These are phyloP conservation scores for Osmoderma eremita DNA, from an alignment of 2,888 invertebrate species.

Conservation along the genomic window DNA sequence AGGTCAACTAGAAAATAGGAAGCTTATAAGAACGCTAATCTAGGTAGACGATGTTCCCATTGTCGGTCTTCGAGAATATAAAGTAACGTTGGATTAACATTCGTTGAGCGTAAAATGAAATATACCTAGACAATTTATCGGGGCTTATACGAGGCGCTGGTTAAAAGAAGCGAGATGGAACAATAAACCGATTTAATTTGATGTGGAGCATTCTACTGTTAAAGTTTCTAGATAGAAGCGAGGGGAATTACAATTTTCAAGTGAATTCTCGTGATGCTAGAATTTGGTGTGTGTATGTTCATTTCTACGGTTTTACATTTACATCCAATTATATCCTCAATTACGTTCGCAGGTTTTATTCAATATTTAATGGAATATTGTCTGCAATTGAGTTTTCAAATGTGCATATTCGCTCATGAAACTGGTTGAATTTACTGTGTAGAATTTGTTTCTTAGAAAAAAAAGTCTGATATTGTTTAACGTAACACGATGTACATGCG, in stretches of 20 bases:
- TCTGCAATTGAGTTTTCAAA: background rate
- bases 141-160: background rate
- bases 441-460: too few relatives aligned
- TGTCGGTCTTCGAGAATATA: conserved; percentile 41
- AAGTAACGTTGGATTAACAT: conserved; percentile 43
- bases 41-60: conserved; percentile 41
- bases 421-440: too few relatives aligned
- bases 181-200: conserved; percentile 43
- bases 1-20: conserved; percentile 51
- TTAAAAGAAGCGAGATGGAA: conserved; percentile 42
- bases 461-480: too few relatives aligned
- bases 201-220: conserved; percentile 13
- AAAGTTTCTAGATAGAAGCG: conserved; percentile 7
- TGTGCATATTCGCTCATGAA: background rate
- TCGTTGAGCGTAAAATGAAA: conserved; percentile 41
- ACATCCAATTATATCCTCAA: background rate
- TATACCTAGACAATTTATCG: conserved; percentile 33
- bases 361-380: background rate
- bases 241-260: conserved; percentile 22
- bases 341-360: background rate
- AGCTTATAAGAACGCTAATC: conserved; percentile 47
- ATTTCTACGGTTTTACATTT: background rate
- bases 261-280: conserved; percentile 13
- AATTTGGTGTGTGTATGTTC: conserved; percentile 4
- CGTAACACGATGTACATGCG: too few relatives aligned